Conservation (phyloP, 2,888 invertebrate genomes). For the Eristalis tenax region DNA sequence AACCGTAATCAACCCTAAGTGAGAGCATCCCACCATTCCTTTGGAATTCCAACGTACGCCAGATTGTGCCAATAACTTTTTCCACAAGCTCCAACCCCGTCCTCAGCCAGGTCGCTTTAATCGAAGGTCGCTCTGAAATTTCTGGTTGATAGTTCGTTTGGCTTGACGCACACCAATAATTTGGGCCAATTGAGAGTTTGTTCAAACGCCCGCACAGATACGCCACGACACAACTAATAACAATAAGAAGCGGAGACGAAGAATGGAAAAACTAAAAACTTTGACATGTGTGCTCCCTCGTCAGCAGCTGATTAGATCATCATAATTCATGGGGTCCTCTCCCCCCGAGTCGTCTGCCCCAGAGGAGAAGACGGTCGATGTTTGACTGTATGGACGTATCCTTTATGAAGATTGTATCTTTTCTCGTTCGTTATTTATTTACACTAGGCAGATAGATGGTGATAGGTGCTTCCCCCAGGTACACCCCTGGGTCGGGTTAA, state of each 20-base stretch:
- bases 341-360: neutral
- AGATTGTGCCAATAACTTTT: conserved; percentile 8
- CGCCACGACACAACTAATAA: neutral
- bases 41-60: conserved; percentile 19
- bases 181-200: conserved; percentile 13
- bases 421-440: conserved; percentile 61
- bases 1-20: conserved; percentile 56
- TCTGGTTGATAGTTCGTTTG: conserved; percentile 43
- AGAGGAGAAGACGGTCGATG: neutral
- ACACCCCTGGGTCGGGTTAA: conserved; percentile 6
- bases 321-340: conserved; percentile 51
- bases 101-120: conserved; percentile 24
- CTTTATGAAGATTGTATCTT: conserved; percentile 57
- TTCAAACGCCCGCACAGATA: neutral
- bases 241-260: neutral
- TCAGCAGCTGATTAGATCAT: conserved; percentile 68
- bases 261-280: conserved; percentile 22
- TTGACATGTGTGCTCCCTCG: conserved; percentile 64
- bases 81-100: neutral
- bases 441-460: conserved; percentile 24
- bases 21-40: neutral
- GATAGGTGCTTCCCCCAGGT: conserved; percentile 7
- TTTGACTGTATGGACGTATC: conserved; percentile 2
- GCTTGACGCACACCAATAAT: conserved; percentile 9
- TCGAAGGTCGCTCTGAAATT: conserved; percentile 51